phyloP scores from a whole-genome alignment of 92 coral and sea anemone genomes.

The Parazoanthus atlanticus region DNA sequence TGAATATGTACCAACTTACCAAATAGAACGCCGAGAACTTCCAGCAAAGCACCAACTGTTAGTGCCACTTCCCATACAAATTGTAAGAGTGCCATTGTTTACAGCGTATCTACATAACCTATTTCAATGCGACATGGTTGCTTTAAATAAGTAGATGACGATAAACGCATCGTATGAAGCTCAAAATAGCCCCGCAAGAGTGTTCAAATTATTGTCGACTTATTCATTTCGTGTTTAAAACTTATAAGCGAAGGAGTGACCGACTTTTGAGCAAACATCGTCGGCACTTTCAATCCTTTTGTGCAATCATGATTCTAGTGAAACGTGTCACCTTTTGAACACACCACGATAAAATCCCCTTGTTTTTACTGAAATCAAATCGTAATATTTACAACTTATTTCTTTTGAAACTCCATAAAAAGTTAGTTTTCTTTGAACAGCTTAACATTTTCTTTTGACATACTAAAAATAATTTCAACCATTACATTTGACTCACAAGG shows the following conservation, averaged over 20 bases:
- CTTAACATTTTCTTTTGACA: too few relatives aligned
- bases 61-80: not conserved
- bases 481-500: too few relatives aligned
- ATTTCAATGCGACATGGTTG: not conserved
- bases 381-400: too few relatives aligned
- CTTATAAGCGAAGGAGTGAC: not conserved
- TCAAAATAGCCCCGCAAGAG: not conserved
- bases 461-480: too few relatives aligned
- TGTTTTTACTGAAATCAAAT: too few relatives aligned
- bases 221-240: not conserved
- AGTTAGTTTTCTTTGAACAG: too few relatives aligned
- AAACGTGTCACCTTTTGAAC: not conserved
- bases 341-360: not conserved
- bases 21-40: not conserved
- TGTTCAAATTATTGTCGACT: not conserved
- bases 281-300: not conserved
- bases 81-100: not conserved
- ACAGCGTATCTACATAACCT: not conserved
- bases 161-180: not conserved
- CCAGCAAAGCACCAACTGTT: not conserved
- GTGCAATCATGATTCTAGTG: not conserved
- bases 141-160: not conserved
- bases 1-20: conserved; percentile 10
- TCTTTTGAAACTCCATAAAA: too few relatives aligned
- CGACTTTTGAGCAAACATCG: not conserved